phyloP scores from a whole-genome alignment of 2,888 invertebrate species.

The Cryptus armator region DNA sequence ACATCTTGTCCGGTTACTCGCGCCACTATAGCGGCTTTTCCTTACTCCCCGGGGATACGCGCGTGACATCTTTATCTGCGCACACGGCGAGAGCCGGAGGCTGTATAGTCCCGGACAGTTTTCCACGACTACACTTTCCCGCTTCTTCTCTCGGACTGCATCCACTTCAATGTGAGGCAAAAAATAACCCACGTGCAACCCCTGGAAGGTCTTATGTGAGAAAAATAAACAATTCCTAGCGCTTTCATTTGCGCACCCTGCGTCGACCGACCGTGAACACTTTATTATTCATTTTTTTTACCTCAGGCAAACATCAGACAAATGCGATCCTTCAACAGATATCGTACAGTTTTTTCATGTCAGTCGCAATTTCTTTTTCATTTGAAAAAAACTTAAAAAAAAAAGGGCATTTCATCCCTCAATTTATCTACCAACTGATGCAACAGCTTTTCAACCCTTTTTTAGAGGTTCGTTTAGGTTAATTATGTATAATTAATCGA shows the following conservation, averaged over 20 bases:
- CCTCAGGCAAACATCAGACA: background rate
- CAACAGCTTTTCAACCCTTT: background rate
- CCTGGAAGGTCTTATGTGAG: background rate
- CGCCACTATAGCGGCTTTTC: constrained; percentile 50
- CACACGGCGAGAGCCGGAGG: constrained; percentile 69
- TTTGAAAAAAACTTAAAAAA: background rate
- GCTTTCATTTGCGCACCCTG: background rate
- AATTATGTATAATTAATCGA: no score
- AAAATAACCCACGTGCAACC: constrained; percentile 65
- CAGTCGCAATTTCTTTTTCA: background rate
- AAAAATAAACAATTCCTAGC: constrained; percentile 31
- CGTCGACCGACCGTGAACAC: background rate
- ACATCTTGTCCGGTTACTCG: constrained; percentile 72
- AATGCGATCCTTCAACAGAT: background rate
- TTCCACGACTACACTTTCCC: constrained; percentile 65
- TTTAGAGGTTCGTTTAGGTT: no score
- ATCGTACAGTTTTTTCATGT: background rate
- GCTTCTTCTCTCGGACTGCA: constrained; percentile 62
- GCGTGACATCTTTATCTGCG: constrained; percentile 78
- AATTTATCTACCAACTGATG: background rate
- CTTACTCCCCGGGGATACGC: constrained; percentile 74
- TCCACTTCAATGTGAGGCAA: constrained; percentile 74
- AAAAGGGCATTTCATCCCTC: background rate
- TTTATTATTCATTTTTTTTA: background rate
- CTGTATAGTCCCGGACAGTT: constrained; percentile 69